Base-by-base conservation (phyloP, 2,113 vertebrate species). In the Acrocephalus kingi region DNA sequence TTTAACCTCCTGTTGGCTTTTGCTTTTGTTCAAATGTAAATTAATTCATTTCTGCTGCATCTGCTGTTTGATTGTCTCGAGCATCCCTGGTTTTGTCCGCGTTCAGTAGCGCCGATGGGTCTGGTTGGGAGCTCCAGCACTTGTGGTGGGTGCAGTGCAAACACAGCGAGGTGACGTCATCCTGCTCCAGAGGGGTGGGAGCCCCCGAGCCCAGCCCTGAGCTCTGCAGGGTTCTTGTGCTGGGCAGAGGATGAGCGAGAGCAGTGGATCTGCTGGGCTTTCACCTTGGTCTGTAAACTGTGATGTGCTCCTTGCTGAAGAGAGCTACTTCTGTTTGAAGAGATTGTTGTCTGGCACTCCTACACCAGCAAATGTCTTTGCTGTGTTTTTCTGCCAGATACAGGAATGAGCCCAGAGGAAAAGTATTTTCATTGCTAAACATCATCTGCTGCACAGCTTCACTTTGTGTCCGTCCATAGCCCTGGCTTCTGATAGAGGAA, bases 11-110 rank as follows among this genome's bases (percentile, higher is more conserved):
- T 27, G 3, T 54, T 93, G 76, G 88, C 88, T 92, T 92, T 93
- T 90, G 76, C 93, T 80, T 96, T 94, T 88, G 68, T 91, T 94
- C 89, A 96, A 93, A 95, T 95, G 95, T 87, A 96, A 97, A 94
- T 86, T 31, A 92, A 93, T 94, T 94, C 11, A 59, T 94, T 90
- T 92, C 86, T 92, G 89, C 83, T 84, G 80, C 83, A 66, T 95
- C 73, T 72, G 80, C 76, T 84, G 55, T 90, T 84, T 95, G 94
- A 94, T 92, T 96, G 83, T 91, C 46, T 95, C 13, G 18, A 76
- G 21, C 59, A 39, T 88, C 56, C 62, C 48, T 41, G 13, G 43
- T 37, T 76, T 46, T 61, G 48, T 85, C 85, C 89, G 54, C 2
- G 1, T 69, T 76, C 63, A 10, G 77, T 31, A 71, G 67, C 75